Conservation (phyloP, 2,888 invertebrate genomes). For the Macrophya alboannulata region DNA sequence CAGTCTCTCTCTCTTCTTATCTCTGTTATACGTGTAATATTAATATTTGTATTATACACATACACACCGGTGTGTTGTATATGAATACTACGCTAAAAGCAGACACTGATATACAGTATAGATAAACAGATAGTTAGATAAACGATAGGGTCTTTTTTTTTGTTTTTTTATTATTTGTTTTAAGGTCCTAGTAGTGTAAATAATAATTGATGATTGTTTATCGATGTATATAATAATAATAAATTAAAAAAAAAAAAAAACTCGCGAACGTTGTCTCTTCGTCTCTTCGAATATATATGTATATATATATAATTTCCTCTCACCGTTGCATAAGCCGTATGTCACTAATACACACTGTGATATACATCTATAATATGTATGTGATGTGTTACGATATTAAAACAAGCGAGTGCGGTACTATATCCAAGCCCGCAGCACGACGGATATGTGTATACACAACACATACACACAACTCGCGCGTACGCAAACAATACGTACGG, state of each 20-base stretch:
- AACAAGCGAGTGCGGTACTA: neutral
- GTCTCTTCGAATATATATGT: neutral
- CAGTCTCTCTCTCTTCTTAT: neutral
- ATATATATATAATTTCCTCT: neutral
- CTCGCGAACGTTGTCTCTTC: neutral
- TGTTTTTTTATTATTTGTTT: neutral
- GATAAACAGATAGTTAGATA: neutral
- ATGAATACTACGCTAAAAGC: neutral
- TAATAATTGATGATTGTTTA: neutral
- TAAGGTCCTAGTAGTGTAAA: neutral
- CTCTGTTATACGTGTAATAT: neutral
- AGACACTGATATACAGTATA: neutral
- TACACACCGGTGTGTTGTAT: neutral
- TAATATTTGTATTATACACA: neutral
- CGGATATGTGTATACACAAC: neutral
- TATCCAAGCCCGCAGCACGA: neutral
- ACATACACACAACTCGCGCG: neutral
- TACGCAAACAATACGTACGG: neutral
- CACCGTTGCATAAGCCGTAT: conserved; percentile 9
- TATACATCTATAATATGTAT: neutral
- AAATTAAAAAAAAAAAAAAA: no score
- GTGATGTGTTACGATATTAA: conserved; percentile 13
- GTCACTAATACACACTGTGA: neutral
- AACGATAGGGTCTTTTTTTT: neutral
- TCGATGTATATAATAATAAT: neutral